Base-by-base conservation (phyloP, 2,113 vertebrate species). In the Phoenicopterus ruber region DNA sequence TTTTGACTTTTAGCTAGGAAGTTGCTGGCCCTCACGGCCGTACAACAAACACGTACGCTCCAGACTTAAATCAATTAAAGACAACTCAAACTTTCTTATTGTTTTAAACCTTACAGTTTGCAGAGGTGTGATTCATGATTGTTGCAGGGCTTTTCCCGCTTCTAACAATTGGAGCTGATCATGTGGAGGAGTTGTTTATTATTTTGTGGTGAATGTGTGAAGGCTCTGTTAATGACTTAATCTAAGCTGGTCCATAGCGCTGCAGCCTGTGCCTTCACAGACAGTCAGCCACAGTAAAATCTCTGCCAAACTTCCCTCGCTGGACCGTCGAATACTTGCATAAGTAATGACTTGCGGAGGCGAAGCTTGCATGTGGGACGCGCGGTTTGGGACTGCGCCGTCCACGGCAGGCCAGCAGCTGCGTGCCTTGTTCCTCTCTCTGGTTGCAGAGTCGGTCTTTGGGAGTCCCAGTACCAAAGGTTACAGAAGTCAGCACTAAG, bases 11-110 rank as follows among this genome's bases (percentile, higher is more conserved):
- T 34, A 73, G 20, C 58, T 55, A 6, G 32, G n/a, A 80, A 66
- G 26, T 69, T 55, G 11, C 49, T 63, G 63, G 29, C 14, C 13
- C 32, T 77, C 15, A 1, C 11, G 28, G 16, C 36, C 29, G 1
- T 36, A 6, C 11, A 81, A 8, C 20, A 72, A 44, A 13, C 40
- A 36, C 3, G 1, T 54, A 2, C 0, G 0, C 3, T 44, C 57
- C 22, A 24, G 15, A 7, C 52, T 77, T 38, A 61, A 76, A 36
- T 65, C 17, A 50, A 3, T 59, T 76, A n/a, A 52, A 90, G 55
- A 28, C 11, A 71, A 8, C 16, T 3, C 3, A 54, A 10, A 15
- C 18, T 59, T 82, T 49, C 57, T 52, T 17, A n/a, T 26, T 63
- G 16, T 34, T 88, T n/a, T 63, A 67, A 92, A 78, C 38, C 11